Conservation (phyloP, 2,113 vertebrate species). For the Bathybates hornii region DNA sequence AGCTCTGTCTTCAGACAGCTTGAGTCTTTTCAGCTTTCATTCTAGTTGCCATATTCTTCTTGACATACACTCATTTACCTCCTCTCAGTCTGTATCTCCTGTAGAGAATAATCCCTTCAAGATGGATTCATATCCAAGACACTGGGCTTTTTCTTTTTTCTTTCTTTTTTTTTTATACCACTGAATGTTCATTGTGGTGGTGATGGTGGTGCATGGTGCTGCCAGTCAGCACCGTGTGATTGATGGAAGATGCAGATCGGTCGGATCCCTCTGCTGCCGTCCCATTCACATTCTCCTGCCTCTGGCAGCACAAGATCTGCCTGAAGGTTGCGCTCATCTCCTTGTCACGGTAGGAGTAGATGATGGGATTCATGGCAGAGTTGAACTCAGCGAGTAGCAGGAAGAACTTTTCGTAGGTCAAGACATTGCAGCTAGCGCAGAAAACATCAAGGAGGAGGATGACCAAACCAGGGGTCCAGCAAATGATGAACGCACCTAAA, state of each 20-base stretch:
- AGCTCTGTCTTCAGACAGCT: background rate
- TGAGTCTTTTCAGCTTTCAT: slow-evolving; percentile 10
- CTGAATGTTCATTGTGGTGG: slow-evolving; percentile 87
- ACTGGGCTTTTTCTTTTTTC: background rate
- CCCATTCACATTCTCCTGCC: slow-evolving; percentile 83
- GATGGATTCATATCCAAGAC: background rate
- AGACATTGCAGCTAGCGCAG: slow-evolving; percentile 84
- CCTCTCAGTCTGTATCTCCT: slow-evolving; percentile 3
- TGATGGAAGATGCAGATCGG: slow-evolving; percentile 89
- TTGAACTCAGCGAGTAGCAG: slow-evolving; percentile 96
- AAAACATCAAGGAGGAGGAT: slow-evolving; percentile 93
- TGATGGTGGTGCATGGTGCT: slow-evolving; percentile 31
- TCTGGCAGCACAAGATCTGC: slow-evolving; percentile 96
- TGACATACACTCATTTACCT: background rate
- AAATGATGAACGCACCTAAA: slow-evolving; percentile 93
- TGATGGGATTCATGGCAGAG: slow-evolving; percentile 99
- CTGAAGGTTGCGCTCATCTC: slow-evolving; percentile 98
- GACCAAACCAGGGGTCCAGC: slow-evolving; percentile 96
- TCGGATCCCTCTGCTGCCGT: slow-evolving; percentile 86
- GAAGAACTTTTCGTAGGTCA: slow-evolving; percentile 97
- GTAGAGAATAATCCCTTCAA: background rate
- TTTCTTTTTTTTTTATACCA: slow-evolving; percentile 76
- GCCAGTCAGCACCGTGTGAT: slow-evolving; percentile 89
- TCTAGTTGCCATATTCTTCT: background rate
- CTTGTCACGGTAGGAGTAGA: slow-evolving; percentile 98